Percentiles rank a stretch among this genome's conserved stretches.
Conservation (phyloP, 2,113 vertebrate genomes). For the Furnarius figulus region DNA sequence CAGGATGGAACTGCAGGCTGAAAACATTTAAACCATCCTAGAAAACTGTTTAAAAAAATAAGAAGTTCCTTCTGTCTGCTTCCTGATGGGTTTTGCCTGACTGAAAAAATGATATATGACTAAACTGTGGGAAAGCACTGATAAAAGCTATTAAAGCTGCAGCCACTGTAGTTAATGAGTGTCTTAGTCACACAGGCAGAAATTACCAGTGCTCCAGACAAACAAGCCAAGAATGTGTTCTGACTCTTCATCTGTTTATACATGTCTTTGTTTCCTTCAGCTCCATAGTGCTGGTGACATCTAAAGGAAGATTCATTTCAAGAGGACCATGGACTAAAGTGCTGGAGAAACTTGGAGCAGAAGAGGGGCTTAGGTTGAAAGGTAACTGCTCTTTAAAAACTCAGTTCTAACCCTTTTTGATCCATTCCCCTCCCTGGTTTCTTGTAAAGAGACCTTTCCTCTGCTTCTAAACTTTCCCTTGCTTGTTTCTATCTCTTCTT, state of each 20-base stretch:
- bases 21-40: background rate
- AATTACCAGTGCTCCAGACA: background rate
- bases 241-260: background rate
- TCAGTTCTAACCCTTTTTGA: background rate
- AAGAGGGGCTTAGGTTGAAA: slow-evolving; percentile 82
- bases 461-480: background rate
- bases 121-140: background rate
- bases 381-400: slow-evolving; percentile 70
- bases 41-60: background rate
- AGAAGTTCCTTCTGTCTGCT: background rate
- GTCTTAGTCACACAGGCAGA: background rate
- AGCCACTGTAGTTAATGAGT: background rate
- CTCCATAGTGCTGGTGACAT: slow-evolving; percentile 88
- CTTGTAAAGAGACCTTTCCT: background rate
- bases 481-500: background rate
- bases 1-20: background rate
- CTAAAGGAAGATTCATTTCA: slow-evolving; percentile 84
- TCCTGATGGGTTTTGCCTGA: background rate
- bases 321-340: slow-evolving; percentile 88
- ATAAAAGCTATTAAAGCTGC: background rate
- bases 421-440: background rate
- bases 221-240: background rate
- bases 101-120: background rate
- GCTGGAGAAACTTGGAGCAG: slow-evolving; percentile 84
- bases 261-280: slow-evolving; percentile 61